Conservation (phyloP, 2,113 vertebrate species). For the Halichoerus grypus region DNA sequence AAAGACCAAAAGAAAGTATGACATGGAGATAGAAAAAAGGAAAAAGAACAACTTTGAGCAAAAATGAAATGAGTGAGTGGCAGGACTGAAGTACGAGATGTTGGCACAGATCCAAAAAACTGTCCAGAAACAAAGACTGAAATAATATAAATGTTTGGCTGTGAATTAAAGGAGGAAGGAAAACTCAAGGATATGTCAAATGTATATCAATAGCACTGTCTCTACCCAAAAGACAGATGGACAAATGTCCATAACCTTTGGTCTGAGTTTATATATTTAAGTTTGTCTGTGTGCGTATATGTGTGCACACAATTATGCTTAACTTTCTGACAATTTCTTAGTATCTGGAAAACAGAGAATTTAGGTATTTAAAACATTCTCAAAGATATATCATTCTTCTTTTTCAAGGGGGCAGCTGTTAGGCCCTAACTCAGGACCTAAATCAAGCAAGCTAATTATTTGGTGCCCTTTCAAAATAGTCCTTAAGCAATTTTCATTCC, state of each 20-base stretch:
- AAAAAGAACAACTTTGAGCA: conserved; percentile 73
- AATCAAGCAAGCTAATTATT: neutral
- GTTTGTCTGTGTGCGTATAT: neutral
- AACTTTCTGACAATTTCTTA: neutral
- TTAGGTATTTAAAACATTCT: neutral
- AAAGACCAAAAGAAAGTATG: conserved; percentile 66
- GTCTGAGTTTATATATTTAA: neutral
- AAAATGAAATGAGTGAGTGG: conserved; percentile 83
- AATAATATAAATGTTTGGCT: conserved; percentile 69
- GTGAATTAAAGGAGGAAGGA: conserved; percentile 55
- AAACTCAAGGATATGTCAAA: conserved; percentile 62
- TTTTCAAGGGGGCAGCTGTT: neutral
- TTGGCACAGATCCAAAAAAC: conserved; percentile 81
- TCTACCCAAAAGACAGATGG: conserved; percentile 44
- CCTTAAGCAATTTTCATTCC: conserved; percentile 28
- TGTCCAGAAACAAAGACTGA: conserved; percentile 75
- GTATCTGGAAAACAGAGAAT: conserved; percentile 25
- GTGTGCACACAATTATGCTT: neutral
- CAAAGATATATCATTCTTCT: neutral
- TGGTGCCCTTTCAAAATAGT: conserved; percentile 21
- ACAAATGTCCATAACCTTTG: neutral
- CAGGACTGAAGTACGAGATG: conserved; percentile 79
- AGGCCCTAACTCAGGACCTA: neutral
- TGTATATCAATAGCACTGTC: neutral
- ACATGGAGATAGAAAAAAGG: conserved; percentile 64